Evolutionary conservation across 2,797 vertebrate genomes (phyloP).

Genomic region (Antennarius maculatus): DNA sequence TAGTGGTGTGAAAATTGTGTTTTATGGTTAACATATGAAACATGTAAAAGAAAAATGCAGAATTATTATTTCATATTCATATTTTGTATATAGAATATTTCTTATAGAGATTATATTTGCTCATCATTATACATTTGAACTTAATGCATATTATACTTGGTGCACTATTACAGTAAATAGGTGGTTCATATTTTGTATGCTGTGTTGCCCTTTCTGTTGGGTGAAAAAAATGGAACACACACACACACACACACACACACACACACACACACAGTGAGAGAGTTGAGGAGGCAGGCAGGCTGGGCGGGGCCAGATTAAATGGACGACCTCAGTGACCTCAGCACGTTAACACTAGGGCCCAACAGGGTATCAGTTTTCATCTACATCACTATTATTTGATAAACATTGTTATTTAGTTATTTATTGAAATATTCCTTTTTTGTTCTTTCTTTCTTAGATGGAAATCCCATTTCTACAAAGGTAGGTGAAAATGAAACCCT

Average conservation of each 20-base stretch:
- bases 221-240: too few species aligned
- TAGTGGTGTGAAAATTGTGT: too few species aligned
- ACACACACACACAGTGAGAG: slow-evolving; percentile 20
- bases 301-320: slow-evolving; percentile 64
- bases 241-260: slow-evolving; percentile 41
- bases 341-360: slow-evolving; percentile 23
- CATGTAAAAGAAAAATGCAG: too few species aligned
- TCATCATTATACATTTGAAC: too few species aligned
- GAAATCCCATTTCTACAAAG: slow-evolving; percentile 89
- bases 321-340: slow-evolving; percentile 69
- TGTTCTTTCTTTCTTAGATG: slow-evolving; percentile 80
- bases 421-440: slow-evolving; percentile 24
- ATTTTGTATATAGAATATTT: too few species aligned
- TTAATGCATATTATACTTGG: too few species aligned
- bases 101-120: too few species aligned
- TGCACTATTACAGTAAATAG: too few species aligned
- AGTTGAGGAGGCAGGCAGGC: slow-evolving; percentile 43
- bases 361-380: slow-evolving; percentile 41
- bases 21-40: too few species aligned
- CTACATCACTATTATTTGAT: slow-evolving; percentile 1
- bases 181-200: too few species aligned
- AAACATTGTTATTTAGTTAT: slow-evolving; percentile 26
- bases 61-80: too few species aligned
- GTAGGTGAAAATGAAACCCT: slow-evolving; percentile 59
- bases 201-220: too few species aligned